Conservation (phyloP, 2,888 invertebrate genomes). For the Suillia variegata region DNA sequence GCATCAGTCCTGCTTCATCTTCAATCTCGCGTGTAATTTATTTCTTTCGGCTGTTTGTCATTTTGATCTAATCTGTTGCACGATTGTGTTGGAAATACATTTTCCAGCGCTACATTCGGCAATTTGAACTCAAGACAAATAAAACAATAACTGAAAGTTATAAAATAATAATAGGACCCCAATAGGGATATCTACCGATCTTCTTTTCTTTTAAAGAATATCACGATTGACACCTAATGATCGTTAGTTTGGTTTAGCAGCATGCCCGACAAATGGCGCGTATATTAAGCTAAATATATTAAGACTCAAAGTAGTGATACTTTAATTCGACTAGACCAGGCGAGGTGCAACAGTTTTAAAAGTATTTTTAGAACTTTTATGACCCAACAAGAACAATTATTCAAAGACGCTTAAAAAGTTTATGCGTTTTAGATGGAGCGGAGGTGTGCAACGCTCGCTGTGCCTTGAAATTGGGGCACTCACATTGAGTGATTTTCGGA, state of each 20-base stretch:
- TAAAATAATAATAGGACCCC: no score
- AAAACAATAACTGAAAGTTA: no score
- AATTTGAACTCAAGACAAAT: no score
- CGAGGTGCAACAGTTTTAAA: neutral
- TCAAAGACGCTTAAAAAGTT: neutral
- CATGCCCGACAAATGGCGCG: no score
- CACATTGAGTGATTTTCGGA: neutral
- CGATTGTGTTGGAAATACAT: neutral
- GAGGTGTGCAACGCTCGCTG: neutral
- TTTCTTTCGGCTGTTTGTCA: constrained; percentile 40
- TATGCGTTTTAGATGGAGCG: neutral
- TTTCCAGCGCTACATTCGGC: no score
- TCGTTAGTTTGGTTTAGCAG: no score
- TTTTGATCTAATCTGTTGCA: constrained; percentile 35
- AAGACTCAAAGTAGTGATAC: no score
- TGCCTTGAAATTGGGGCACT: neutral
- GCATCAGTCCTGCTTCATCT: neutral
- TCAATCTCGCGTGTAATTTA: constrained; percentile 30
- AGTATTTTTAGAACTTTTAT: neutral
- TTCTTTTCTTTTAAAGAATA: no score
- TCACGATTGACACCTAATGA: no score
- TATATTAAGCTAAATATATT: no score
- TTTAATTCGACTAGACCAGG: no score
- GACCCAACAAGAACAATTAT: neutral
- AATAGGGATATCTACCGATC: no score